These are phyloP conservation scores for Lampris incognitus DNA, from an alignment of 2,113 vertebrate genomes.

Conservation along the genomic window DNA sequence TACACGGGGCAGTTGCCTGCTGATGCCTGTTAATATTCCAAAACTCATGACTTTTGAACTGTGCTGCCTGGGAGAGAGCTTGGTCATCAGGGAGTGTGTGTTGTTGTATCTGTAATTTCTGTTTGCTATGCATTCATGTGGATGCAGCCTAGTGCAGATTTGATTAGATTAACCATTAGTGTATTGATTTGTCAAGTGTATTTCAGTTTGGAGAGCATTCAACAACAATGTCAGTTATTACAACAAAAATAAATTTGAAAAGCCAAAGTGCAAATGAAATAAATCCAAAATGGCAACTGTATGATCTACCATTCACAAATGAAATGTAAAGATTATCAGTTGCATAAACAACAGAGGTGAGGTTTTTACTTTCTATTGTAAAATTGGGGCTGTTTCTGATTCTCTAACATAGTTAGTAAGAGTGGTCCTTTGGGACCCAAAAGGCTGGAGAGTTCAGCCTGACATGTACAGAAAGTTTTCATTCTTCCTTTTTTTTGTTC, in stretches of 20 bases:
- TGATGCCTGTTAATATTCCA: slow-evolving; percentile 45
- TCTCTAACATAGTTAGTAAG: not conserved
- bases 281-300: too few relatives aligned
- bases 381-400: too few relatives aligned
- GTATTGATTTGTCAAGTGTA: too few relatives aligned
- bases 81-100: slow-evolving; percentile 25
- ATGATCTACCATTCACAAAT: too few relatives aligned
- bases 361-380: not conserved
- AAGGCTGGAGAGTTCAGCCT: slow-evolving; percentile 14
- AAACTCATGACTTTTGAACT: slow-evolving; percentile 31
- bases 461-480: slow-evolving; percentile 32
- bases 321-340: too few relatives aligned
- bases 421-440: not conserved
- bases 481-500: slow-evolving; percentile 17
- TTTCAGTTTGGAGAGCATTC: too few relatives aligned
- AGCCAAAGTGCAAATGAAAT: too few relatives aligned
- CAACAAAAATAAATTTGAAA: too few relatives aligned
- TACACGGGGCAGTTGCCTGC: slow-evolving; percentile 6
- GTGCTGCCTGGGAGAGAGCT: slow-evolving; percentile 16
- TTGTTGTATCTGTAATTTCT: not conserved
- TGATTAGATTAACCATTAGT: too few relatives aligned
- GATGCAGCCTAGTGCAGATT: not conserved
- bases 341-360: too few relatives aligned
- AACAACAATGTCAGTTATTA: too few relatives aligned
- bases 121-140: slow-evolving; percentile 1